Conservation (phyloP, 2,113 vertebrate genomes). For the human region DNA sequence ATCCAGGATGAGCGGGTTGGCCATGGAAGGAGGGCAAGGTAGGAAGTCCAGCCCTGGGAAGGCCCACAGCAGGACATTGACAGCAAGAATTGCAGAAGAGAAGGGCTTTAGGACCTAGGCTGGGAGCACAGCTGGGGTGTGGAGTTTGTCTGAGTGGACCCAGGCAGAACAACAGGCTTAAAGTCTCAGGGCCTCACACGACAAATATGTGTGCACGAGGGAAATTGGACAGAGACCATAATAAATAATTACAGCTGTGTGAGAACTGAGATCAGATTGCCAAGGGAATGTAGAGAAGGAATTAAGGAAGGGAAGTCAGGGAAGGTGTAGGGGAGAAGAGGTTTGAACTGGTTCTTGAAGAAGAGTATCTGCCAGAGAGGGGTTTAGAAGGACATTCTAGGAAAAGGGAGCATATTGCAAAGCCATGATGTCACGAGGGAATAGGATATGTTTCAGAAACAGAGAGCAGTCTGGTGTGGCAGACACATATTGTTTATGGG, state of each 20-base stretch:
- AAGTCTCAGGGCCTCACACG: background rate
- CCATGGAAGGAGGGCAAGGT: too few species aligned
- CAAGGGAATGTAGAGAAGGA: background rate
- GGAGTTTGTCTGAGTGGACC: background rate
- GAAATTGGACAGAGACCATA: background rate
- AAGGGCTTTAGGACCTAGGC: background rate
- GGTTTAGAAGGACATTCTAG: background rate
- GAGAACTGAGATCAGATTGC: background rate
- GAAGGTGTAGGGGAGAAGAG: background rate
- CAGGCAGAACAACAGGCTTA: background rate
- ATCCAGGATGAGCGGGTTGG: background rate
- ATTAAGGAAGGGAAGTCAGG: background rate
- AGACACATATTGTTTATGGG: rapidly evolving
- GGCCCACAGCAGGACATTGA: background rate
- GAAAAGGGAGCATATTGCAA: background rate
- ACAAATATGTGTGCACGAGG: background rate
- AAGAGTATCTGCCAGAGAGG: background rate
- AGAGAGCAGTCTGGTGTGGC: background rate
- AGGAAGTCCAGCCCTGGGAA: background rate
- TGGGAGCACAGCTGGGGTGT: too few species aligned
- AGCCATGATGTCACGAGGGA: rapidly evolving
- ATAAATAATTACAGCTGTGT: background rate
- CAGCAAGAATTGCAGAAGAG: background rate
- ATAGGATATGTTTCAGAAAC: background rate
- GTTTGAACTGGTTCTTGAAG: background rate